These are phyloP conservation scores for Synchiropus splendidus DNA, from an alignment of 2,113 vertebrate species.

Conservation along the genomic window DNA sequence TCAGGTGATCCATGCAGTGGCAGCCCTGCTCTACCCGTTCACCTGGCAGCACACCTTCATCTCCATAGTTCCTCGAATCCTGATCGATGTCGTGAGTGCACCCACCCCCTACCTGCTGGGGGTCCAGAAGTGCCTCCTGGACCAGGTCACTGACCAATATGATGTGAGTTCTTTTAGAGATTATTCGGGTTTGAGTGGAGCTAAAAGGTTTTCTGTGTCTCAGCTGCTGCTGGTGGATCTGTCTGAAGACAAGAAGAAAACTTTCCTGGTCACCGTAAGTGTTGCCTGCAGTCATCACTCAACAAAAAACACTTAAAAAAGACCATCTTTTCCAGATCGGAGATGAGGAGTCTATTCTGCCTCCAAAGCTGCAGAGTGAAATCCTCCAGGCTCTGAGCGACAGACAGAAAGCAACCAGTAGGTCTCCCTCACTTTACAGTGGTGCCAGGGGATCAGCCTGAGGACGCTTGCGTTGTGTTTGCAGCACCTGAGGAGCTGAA, in stretches of 20 bases:
- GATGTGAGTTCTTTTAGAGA: conserved; percentile 49
- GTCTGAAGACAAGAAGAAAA: conserved; percentile 61
- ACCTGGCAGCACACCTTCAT: conserved; percentile 95
- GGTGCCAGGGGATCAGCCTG: neutral
- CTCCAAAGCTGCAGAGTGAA: conserved; percentile 75
- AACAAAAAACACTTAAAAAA: no score
- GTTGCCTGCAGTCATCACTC: neutral
- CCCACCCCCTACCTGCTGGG: conserved; percentile 93
- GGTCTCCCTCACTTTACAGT: conserved; percentile 14
- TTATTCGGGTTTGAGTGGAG: neutral
- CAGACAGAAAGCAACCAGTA: conserved; percentile 44
- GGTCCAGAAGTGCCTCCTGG: conserved; percentile 74
- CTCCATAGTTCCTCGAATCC: conserved; percentile 84
- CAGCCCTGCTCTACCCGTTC: conserved; percentile 91
- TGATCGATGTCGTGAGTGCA: conserved; percentile 86
- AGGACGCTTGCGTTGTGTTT: conserved; percentile 1
- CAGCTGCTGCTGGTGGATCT: conserved; percentile 84
- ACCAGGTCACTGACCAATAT: conserved; percentile 69
- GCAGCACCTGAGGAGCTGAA: conserved; percentile 81
- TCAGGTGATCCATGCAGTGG: conserved; percentile 83
- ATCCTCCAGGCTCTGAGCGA: conserved; percentile 60
- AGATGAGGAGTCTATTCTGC: conserved; percentile 79
- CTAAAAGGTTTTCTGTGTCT: conserved; percentile 13
- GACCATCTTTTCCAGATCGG: conserved; percentile 64
- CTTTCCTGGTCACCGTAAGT: conserved; percentile 73